Percentiles rank a stretch among this genome's conserved stretches.
Conservation (phyloP, 2,797 vertebrate genomes). For the Parotocinclus haroldoi region DNA sequence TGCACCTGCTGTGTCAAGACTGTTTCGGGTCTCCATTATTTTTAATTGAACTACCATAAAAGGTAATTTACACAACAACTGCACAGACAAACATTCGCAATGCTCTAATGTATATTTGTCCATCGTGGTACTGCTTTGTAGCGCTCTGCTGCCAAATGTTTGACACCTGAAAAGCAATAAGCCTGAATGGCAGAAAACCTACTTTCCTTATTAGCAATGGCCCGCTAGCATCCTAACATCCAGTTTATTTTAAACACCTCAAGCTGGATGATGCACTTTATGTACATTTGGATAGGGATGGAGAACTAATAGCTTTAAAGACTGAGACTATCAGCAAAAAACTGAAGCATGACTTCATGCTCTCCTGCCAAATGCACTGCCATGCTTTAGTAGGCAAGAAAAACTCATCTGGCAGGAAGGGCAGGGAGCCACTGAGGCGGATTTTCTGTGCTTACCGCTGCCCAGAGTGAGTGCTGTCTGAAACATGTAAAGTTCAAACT, state of each 20-base stretch:
- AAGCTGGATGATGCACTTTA: constrained; percentile 9
- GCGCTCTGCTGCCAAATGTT: constrained; percentile 13
- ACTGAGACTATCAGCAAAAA: constrained; percentile 49
- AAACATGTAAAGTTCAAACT: constrained; percentile 54
- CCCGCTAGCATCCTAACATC: background rate
- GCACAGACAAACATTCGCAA: background rate
- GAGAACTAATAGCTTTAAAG: constrained; percentile 53
- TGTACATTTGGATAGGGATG: background rate
- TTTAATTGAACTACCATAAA: constrained; percentile 26
- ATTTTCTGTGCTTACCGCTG: constrained; percentile 47
- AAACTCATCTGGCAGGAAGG: constrained; percentile 41
- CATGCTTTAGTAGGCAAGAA: constrained; percentile 28
- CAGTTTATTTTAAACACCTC: background rate
- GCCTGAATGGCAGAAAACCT: constrained; percentile 4
- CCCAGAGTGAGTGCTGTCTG: constrained; percentile 42
- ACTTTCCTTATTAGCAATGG: background rate
- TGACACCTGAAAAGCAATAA: constrained; percentile 18
- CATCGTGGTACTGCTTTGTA: background rate
- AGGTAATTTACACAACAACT: background rate
- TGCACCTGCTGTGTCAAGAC: background rate
- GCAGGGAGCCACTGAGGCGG: constrained; percentile 5
- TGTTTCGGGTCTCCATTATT: constrained; percentile 11
- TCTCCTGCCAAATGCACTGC: constrained; percentile 43
- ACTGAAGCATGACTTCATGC: constrained; percentile 26
- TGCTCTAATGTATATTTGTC: constrained; percentile 2